phyloP scores from a whole-genome alignment of 2,113 vertebrate species.

The Chauna torquata region DNA sequence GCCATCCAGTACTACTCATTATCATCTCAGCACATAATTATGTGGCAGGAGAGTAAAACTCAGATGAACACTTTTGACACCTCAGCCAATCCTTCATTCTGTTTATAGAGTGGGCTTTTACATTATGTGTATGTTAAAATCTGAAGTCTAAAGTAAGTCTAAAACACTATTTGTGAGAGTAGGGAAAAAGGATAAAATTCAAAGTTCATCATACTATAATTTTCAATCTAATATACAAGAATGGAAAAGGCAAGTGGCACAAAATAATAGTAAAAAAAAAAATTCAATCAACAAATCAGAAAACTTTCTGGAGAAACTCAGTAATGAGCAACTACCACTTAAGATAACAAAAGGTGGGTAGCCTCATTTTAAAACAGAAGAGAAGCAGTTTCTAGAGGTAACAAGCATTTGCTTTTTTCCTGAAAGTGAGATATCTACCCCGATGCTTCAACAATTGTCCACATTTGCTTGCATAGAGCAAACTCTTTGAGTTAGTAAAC shows the following conservation, averaged over 20 bases:
- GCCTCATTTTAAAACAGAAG: background rate
- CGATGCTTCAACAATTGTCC: background rate
- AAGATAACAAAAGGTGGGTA: background rate
- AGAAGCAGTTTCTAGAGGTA: background rate
- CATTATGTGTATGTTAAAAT: background rate
- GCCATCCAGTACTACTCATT: slow-evolving; percentile 57
- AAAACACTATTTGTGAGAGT: background rate
- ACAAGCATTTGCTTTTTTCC: background rate
- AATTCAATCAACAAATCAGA: background rate
- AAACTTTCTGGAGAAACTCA: background rate
- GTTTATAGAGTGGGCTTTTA: slow-evolving; percentile 49
- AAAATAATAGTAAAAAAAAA: background rate
- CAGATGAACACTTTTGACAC: slow-evolving; percentile 61
- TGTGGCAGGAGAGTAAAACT: slow-evolving; percentile 62
- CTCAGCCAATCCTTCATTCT: slow-evolving; percentile 52
- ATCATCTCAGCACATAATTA: slow-evolving; percentile 68
- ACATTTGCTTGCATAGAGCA: background rate
- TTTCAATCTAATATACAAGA: background rate
- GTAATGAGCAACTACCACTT: background rate
- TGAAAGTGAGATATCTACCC: background rate
- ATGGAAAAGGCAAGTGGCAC: background rate
- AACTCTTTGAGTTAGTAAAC: background rate
- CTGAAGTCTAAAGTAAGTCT: background rate
- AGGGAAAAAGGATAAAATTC: background rate
- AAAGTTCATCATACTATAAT: background rate